phyloP scores from a whole-genome alignment of 2,113 vertebrate species.

The Ptychochromis oligacanthus region DNA sequence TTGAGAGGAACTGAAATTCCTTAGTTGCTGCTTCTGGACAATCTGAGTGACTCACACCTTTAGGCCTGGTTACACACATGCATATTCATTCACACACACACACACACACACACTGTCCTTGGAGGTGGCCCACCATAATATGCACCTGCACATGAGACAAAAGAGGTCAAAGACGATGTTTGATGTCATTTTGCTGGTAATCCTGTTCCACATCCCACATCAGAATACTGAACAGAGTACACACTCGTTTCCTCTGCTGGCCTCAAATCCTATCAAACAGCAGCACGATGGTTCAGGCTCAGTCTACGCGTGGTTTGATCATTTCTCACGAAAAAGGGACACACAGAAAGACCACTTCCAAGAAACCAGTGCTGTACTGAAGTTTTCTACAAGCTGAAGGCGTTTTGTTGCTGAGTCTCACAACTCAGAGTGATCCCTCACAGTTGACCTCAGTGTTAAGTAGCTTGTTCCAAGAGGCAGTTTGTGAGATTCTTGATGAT shows the following conservation, averaged over 20 bases:
- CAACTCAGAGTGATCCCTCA: neutral
- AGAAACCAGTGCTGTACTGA: neutral
- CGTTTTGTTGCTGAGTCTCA: neutral
- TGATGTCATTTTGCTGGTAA: constrained; percentile 42
- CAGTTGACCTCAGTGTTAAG: neutral
- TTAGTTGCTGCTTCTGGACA: constrained; percentile 33
- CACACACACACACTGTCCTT: neutral
- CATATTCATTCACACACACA: neutral
- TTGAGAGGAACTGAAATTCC: constrained; percentile 40
- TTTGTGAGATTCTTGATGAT: neutral
- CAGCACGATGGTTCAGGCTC: neutral
- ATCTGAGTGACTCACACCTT: constrained; percentile 16
- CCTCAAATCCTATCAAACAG: constrained; percentile 26
- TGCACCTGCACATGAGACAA: constrained; percentile 26
- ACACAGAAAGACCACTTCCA: neutral
- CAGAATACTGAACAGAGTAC: constrained; percentile 9
- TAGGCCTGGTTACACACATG: neutral
- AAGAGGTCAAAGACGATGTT: constrained; percentile 36
- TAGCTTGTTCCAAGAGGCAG: neutral
- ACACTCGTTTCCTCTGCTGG: constrained; percentile 9
- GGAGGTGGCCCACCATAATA: neutral
- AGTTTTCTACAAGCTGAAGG: no score
- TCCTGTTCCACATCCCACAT: constrained; percentile 16
- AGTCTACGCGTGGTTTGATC: constrained; percentile 5
- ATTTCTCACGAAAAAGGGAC: neutral